phyloP scores from a whole-genome alignment of 2,888 invertebrate genomes.

The Acronicta alni region DNA sequence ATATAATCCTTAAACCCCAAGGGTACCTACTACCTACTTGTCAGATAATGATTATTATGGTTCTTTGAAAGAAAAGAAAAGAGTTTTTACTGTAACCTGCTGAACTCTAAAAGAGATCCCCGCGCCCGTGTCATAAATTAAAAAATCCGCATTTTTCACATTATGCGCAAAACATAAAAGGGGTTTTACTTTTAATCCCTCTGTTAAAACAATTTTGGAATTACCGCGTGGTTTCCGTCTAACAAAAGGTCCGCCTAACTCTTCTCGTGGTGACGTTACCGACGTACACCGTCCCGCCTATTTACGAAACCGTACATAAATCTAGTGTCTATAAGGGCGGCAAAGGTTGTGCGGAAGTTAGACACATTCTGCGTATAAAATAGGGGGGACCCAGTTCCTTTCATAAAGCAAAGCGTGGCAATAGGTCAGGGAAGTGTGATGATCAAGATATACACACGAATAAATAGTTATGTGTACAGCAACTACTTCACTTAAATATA shows the following conservation, averaged over 20 bases:
- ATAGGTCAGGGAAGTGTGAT: slow-evolving; percentile 37
- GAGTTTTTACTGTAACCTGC: too few species aligned
- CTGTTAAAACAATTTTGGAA: slow-evolving; percentile 11
- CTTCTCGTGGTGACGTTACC: slow-evolving; percentile 4
- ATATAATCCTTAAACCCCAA: too few species aligned
- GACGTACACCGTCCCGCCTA: background rate
- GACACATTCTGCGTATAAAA: slow-evolving; percentile 24
- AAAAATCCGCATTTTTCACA: too few species aligned
- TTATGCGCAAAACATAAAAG: background rate
- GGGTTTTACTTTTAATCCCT: background rate
- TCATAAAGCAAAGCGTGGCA: slow-evolving; percentile 26
- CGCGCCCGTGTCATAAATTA: too few species aligned
- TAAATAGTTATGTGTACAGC: too few species aligned
- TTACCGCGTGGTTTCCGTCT: slow-evolving; percentile 5
- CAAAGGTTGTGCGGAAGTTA: slow-evolving; percentile 30
- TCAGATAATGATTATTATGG: too few species aligned
- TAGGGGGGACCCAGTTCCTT: slow-evolving; percentile 32
- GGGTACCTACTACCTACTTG: too few species aligned
- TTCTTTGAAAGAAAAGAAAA: too few species aligned
- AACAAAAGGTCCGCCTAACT: slow-evolving; percentile 28
- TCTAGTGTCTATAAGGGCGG: slow-evolving; percentile 16
- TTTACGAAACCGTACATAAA: slow-evolving; percentile 34
- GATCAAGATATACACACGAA: slow-evolving; percentile 5
- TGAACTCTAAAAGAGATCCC: too few species aligned
- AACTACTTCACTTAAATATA: too few species aligned